Evolutionary conservation across 2,797 vertebrate species (phyloP), one percentile per base, ranked within the genome.

Genomic region (Hapalemur alaotrensis): DNA sequence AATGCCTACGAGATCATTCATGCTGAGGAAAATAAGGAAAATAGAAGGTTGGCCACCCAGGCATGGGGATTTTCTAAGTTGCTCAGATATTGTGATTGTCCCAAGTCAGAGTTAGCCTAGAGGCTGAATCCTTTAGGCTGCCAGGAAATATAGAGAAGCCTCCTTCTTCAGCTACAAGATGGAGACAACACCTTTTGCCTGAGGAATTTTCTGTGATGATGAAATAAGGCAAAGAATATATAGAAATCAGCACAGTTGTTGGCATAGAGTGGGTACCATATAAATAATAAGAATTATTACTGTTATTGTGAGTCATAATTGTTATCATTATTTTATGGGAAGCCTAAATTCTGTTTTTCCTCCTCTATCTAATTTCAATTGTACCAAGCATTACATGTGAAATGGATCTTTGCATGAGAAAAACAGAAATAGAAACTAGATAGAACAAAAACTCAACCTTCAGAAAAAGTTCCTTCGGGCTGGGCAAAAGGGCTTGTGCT

Each of bases 121-220:
- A 67, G 41, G 9, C 6, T n/a, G 8, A 46, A 12, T 70, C 69
- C 67, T 7, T 30, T 25, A 52, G 61, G 5, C 25, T 35, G 0
- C 25, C 4, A 1, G 14, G 32, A 76, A 5, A 18, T 76, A 5
- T 0, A 1, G 17, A 18, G n/a, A 6, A 67, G 12, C 12, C 41
- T 20, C 7, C 30, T 72, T 43, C 11, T 59, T n/a, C 22, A 65
- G 14, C 23, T 52, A 25, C 30, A 73, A 43, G 61, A 61, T 7
- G 30, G 83, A 72, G 22, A 7, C 28, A 10, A 43, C 4, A 32
- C 0, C 15, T 4, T 52, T 63, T 23, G 7, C 32, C 3, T 43
- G 9, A 72, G 3, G 6, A n/a, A 18, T 52, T 18, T 88, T 43
- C n/a, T 13, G 4, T 75, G 63, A 87, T 65, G 5, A 38, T 0